Evolutionary conservation across 2,888 invertebrate species (phyloP).

Genomic region (Punctoribates punctum): DNA sequence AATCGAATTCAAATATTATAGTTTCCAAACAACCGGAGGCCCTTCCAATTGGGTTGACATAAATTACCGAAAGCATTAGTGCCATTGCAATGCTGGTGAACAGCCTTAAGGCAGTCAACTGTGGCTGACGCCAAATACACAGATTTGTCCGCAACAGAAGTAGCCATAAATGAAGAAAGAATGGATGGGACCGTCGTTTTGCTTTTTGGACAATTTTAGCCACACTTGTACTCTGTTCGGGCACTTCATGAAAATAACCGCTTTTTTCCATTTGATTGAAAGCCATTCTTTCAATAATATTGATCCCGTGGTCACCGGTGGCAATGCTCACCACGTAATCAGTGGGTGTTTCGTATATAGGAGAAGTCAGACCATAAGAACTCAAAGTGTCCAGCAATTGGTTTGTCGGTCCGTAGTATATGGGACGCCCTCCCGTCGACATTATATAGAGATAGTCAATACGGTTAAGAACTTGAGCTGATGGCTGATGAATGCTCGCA

Average conservation of each 20-base stretch:
- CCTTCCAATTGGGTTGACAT: conserved; percentile 42
- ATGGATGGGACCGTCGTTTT: conserved; percentile 26
- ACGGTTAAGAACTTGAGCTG: conserved; percentile 76
- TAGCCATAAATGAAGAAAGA: conserved; percentile 34
- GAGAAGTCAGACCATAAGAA: conserved; percentile 76
- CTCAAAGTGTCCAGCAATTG: conserved; percentile 79
- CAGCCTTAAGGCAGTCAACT: conserved; percentile 42
- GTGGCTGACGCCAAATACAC: conserved; percentile 40
- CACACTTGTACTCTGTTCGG: conserved; percentile 5
- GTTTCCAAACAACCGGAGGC: conserved; percentile 39
- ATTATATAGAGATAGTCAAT: conserved; percentile 83
- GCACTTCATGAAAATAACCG: conserved; percentile 5
- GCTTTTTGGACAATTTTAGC: conserved; percentile 39
- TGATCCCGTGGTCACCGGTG: conserved; percentile 71
- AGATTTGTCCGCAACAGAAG: conserved; percentile 19
- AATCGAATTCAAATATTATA: not conserved
- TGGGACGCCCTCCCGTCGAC: conserved; percentile 70
- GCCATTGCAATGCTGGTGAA: conserved; percentile 41
- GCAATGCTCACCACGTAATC: conserved; percentile 92
- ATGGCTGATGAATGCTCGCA: conserved; percentile 87
- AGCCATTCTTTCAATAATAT: conserved; percentile 40
- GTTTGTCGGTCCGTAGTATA: conserved; percentile 84
- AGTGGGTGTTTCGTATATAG: conserved; percentile 94
- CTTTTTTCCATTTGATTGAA: conserved; percentile 21
- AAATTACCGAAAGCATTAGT: conserved; percentile 35